Conservation (phyloP, 2,113 vertebrate genomes). For the Heterocephalus glaber region DNA sequence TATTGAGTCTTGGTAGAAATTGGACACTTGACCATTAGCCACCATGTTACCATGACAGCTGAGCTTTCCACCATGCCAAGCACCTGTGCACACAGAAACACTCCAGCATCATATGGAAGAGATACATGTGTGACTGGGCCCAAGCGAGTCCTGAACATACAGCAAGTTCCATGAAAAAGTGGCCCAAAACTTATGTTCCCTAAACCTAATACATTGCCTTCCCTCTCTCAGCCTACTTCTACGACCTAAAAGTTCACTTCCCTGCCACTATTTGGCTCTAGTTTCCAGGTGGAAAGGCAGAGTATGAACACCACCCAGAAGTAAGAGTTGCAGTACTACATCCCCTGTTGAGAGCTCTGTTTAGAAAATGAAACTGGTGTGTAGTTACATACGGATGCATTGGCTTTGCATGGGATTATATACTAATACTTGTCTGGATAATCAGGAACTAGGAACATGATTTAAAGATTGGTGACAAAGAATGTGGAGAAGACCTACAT, state of each 20-base stretch:
- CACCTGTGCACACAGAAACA: not conserved
- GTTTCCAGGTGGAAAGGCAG: not conserved
- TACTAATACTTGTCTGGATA: not conserved
- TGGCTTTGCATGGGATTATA: not conserved
- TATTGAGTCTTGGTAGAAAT: not conserved
- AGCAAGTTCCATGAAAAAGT: not conserved
- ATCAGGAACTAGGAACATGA: not conserved
- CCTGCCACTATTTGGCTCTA: not conserved
- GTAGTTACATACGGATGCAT: not conserved
- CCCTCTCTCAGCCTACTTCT: not conserved
- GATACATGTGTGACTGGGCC: too few species aligned
- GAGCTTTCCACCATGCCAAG: too few species aligned
- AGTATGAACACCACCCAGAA: not conserved
- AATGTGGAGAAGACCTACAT: not conserved
- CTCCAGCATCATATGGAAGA: not conserved
- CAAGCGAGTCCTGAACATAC: not conserved
- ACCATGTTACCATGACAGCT: too few species aligned
- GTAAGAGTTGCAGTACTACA: not conserved
- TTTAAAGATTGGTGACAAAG: not conserved
- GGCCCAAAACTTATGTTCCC: not conserved
- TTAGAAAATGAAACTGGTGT: not conserved
- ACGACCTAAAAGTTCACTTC: not conserved
- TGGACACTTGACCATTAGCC: not conserved
- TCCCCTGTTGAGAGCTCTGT: not conserved
- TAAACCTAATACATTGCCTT: not conserved